A percentile compares a stretch with the other conserved stretches of the same genome.
phyloP scores from a whole-genome alignment of 2,113 vertebrate genomes.

The Raja brachyura region DNA sequence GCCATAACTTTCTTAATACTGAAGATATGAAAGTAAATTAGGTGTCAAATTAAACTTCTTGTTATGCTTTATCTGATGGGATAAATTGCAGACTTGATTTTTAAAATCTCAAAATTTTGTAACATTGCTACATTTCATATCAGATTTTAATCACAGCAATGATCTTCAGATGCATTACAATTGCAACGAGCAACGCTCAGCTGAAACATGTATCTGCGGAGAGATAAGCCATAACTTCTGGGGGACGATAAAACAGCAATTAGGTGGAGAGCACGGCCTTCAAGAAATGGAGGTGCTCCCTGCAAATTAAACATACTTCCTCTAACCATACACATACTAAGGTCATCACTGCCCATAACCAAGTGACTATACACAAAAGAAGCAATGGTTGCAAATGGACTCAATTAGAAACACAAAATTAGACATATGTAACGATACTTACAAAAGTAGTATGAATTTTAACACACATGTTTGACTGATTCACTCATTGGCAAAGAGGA shows the following conservation, averaged over 20 bases:
- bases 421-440: background rate
- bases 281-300: background rate
- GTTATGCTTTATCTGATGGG: no score
- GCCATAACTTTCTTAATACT: no score
- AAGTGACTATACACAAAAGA: background rate
- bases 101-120: no score
- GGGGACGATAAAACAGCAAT: background rate
- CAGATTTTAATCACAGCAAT: background rate
- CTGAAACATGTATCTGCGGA: background rate
- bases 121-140: background rate
- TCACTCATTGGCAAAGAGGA: background rate
- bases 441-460: background rate
- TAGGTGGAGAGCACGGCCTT: background rate
- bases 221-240: background rate
- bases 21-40: no score
- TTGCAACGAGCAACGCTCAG: background rate
- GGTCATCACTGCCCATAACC: background rate
- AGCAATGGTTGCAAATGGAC: background rate
- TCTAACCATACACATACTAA: conserved; percentile 3
- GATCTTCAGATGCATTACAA: background rate
- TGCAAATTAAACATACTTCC: background rate
- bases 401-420: background rate
- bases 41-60: no score
- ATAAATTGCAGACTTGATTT: no score
- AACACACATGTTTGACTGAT: background rate